A percentile compares a stretch with the other conserved stretches of the same genome.
Conservation (phyloP, 2,888 invertebrate species). For the Pachydiplax longipennis region DNA sequence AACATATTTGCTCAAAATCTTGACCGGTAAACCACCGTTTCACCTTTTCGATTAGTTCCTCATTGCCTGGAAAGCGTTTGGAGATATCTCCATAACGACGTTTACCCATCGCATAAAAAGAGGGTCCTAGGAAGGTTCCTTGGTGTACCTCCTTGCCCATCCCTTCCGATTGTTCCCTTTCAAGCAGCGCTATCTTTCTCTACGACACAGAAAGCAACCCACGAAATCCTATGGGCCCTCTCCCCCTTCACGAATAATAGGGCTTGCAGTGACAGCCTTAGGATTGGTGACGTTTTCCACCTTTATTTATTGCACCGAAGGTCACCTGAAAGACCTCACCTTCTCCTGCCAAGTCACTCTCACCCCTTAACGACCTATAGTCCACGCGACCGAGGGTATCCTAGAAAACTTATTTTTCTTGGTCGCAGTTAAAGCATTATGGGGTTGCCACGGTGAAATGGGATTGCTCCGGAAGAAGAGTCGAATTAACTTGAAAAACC, state of each 20-base stretch:
- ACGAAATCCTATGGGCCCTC: neutral
- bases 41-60: slow-evolving; percentile 18
- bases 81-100: slow-evolving; percentile 12
- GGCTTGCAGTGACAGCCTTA: neutral
- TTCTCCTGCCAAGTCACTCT: slow-evolving; percentile 12
- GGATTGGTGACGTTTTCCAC: neutral
- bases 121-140: neutral
- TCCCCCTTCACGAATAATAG: neutral
- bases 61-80: neutral
- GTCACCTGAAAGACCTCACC: neutral
- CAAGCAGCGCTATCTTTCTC: neutral
- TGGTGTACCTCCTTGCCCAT: neutral
- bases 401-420: too few relatives aligned
- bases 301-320: slow-evolving; percentile 31
- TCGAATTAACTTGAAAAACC: too few relatives aligned
- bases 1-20: neutral
- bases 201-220: neutral
- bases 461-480: too few relatives aligned
- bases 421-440: too few relatives aligned
- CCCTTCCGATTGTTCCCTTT: slow-evolving; percentile 12
- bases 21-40: slow-evolving; percentile 38
- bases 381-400: slow-evolving; percentile 6
- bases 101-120: slow-evolving; percentile 9
- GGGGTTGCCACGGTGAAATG: too few relatives aligned
- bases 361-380: neutral